Evolutionary conservation across 2,113 vertebrate species (phyloP).

Genomic region (Nansenia antarctica): DNA sequence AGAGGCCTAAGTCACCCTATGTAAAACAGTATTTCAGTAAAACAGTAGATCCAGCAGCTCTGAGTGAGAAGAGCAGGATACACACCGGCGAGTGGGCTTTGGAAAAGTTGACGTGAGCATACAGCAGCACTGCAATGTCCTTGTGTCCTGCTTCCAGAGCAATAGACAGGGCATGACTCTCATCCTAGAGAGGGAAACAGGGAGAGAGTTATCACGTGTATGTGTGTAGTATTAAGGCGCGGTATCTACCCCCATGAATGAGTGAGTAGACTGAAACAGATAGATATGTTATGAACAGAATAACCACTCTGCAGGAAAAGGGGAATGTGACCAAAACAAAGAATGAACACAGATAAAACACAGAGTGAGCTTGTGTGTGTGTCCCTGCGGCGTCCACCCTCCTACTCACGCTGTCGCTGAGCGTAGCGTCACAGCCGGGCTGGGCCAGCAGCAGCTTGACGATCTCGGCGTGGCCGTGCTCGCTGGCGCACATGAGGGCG

Average conservation of each 20-base stretch:
- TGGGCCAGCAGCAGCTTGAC: slow-evolving; percentile 94
- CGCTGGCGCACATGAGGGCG: slow-evolving; percentile 96
- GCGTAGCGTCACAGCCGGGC: slow-evolving; percentile 86
- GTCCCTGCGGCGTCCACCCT: too few species aligned
- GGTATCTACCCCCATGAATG: too few species aligned
- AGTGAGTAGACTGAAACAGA: too few species aligned
- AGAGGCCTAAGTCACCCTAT: not conserved
- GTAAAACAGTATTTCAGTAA: not conserved
- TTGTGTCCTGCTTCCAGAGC: slow-evolving; percentile 97
- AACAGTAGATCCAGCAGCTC: not conserved
- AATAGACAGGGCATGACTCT: slow-evolving; percentile 94
- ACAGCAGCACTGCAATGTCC: slow-evolving; percentile 94
- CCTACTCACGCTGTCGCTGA: slow-evolving; percentile 92
- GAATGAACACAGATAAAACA: not conserved
- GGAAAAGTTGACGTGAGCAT: slow-evolving; percentile 95
- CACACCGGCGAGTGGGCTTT: slow-evolving; percentile 93
- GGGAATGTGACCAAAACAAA: too few species aligned
- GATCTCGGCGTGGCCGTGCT: slow-evolving; percentile 94
- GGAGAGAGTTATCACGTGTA: too few species aligned
- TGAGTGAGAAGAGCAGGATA: slow-evolving; percentile 22
- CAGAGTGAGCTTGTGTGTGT: too few species aligned
- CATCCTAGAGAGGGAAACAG: slow-evolving; percentile 78
- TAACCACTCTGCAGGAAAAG: too few species aligned
- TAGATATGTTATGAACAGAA: too few species aligned
- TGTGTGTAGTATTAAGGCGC: too few species aligned